Conservation (phyloP, 2,113 vertebrate genomes). For the Crotophaga sulcirostris region DNA sequence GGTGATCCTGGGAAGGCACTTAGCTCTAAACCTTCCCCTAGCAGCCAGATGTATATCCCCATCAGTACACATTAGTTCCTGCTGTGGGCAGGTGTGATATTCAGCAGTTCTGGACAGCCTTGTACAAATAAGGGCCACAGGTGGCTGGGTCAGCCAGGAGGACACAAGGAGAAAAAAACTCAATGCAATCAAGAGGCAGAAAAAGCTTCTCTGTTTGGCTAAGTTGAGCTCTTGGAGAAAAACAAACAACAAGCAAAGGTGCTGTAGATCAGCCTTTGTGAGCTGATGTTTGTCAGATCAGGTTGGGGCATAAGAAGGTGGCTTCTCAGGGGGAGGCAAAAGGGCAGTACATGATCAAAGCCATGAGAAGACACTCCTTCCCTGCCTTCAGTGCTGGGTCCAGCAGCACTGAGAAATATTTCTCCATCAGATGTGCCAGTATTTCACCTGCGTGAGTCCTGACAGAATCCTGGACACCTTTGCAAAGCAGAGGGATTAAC, state of each 20-base stretch:
- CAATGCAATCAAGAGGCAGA: neutral
- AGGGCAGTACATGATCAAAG: neutral
- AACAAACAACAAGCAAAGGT: neutral
- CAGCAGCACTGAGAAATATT: neutral
- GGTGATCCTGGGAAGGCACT: neutral
- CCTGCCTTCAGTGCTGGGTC: neutral
- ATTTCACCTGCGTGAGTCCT: neutral
- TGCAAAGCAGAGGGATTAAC: neutral
- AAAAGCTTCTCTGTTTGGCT: conserved; percentile 16
- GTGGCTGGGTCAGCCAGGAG: neutral
- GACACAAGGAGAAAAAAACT: neutral
- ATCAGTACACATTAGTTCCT: neutral
- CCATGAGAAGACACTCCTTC: neutral
- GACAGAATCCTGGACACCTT: neutral
- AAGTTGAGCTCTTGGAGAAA: neutral
- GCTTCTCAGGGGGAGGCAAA: neutral
- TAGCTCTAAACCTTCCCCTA: neutral
- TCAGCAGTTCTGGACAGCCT: neutral
- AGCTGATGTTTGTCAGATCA: neutral
- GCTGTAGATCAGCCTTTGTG: neutral
- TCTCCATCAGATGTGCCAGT: neutral
- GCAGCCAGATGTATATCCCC: neutral
- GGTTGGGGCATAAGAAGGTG: neutral
- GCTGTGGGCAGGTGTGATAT: neutral
- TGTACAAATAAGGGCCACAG: neutral